Evolutionary conservation across 2,888 invertebrate genomes (phyloP), one percentile per base, ranked within the genome.

Genomic region (Aspidiotus rigidus): DNA sequence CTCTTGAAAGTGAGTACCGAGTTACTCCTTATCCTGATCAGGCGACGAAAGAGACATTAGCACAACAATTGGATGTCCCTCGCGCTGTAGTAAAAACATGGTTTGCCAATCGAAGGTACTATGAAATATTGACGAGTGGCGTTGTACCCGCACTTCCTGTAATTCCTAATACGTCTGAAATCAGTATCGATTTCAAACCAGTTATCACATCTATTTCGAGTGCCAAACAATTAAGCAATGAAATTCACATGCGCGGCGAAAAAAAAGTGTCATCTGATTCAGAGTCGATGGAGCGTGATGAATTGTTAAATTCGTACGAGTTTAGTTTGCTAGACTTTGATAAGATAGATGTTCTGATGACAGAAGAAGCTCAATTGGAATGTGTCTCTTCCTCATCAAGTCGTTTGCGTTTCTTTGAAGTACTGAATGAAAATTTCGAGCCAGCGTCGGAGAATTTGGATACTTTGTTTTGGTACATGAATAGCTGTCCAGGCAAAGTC

Each of bases 21-120:
- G 28, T 53, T 3, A 44, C n/a, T 49, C 59, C 57, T 42, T 67
- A 59, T 39, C 9, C 17, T 28, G 59, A 49, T 40, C 41, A 59
- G 16, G 67, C 59, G 7, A 44, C 9, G 5, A 41, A 15, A 2
- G 17, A 59, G 2, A 2, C 42, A 10, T 60, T 67, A 49, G 28
- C 59, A 7, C 39, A 59, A 8, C 28, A 28, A 7, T 44, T 60
- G 7, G 49, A 59, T n/a, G 49, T 67, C 0, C 9, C 1, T 7
- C 7, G 13, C 7, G 15, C 15, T 2, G 13, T 53, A 49, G 53
- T 67, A 0, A 67, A 67, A 44, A 59, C 13, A 10, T 67, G 67
- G 67, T 67, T 67, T 28, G 16, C 59, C 9, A 39, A 60, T 49
- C 67, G 67, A 13, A 59, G 67, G 9, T 9, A 59, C 9, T 60